Conservation (phyloP, 1,140 invertebrate species). For the Zelostemma sp. region DNA sequence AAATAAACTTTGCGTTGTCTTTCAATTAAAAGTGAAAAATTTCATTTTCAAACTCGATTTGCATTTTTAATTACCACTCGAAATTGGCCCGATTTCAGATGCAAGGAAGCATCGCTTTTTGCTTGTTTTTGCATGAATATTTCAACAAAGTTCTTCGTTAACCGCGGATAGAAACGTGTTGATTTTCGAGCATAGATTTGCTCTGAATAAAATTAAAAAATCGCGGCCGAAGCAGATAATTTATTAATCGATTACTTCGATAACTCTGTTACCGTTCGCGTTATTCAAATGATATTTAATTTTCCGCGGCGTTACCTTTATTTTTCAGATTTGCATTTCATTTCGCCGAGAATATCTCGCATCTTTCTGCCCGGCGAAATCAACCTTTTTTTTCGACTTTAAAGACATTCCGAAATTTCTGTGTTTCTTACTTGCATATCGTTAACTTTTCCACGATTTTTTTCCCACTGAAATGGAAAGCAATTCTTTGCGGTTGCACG, state of each 20-base stretch:
- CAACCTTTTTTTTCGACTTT: constrained; percentile 37
- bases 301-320: constrained; percentile 66
- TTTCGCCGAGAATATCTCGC: constrained; percentile 48
- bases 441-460: constrained; percentile 56
- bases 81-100: too few relatives aligned
- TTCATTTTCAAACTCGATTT: not conserved
- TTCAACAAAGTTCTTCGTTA: too few relatives aligned
- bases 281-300: constrained; percentile 69
- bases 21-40: constrained; percentile 9
- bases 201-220: constrained; percentile 11
- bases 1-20: not conserved
- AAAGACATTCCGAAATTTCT: constrained; percentile 58
- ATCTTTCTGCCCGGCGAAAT: constrained; percentile 23
- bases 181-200: constrained; percentile 14
- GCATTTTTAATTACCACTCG: not conserved
- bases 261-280: constrained; percentile 63
- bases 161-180: constrained; percentile 2
- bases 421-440: constrained; percentile 60
- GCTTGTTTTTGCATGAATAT: too few relatives aligned
- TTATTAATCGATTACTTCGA: constrained; percentile 59
- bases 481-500: constrained; percentile 36
- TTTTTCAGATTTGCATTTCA: constrained; percentile 66
- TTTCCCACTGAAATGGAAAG: constrained; percentile 32
- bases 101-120: too few relatives aligned
- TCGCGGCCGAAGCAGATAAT: constrained; percentile 29